Base-by-base conservation (phyloP, 2,113 vertebrate species). In the Conger conger region DNA sequence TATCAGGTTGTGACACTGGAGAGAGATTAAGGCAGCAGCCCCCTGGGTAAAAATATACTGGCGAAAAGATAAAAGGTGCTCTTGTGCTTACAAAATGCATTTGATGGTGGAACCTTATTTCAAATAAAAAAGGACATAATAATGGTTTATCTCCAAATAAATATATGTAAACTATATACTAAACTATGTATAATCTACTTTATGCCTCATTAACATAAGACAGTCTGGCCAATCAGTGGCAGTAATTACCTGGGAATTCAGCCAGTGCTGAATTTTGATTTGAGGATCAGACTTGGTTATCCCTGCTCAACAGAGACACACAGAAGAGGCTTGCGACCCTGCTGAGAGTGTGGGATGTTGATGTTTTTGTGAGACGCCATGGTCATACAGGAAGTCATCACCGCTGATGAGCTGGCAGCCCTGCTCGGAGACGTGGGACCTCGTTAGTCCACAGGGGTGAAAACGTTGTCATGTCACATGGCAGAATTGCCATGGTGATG, bases 391-490 rank as follows among this genome's bases (percentile, higher is more conserved):
- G 54, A 77, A 36, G 53, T 81, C 83, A 79, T 82, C 78, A 18
- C 40, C 78, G 23, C 40, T 82, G 90, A 89, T 88, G 84, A 86
- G 84, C 88, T 37, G 36, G 73, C 81, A 36, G 35, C 2, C 16
- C 81, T 9, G 23, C 76, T 82, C 73, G 30, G 83, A 84, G 38
- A 80, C 57, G 53, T 80, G 76, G 82, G 83, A 82, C 76, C 76
- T 85, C 78, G 81, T 81, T 91, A 88, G 63, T 63, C 33, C 60
- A 83, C 86, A 84, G 88, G 27, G 73, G 87, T 85, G 89, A 87
- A 87, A 86, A 88, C 76, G 83, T 88, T 77, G 87, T 92, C 86
- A 82, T 81, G 57, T 84, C 18, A 84, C 81, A 83, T 84, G 81
- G 83, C 86, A 27, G 76, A 84, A 85, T 87, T 79, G 30, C 23